phyloP scores from a whole-genome alignment of 2,888 invertebrate species.

The Leptinotarsa tumamoca region DNA sequence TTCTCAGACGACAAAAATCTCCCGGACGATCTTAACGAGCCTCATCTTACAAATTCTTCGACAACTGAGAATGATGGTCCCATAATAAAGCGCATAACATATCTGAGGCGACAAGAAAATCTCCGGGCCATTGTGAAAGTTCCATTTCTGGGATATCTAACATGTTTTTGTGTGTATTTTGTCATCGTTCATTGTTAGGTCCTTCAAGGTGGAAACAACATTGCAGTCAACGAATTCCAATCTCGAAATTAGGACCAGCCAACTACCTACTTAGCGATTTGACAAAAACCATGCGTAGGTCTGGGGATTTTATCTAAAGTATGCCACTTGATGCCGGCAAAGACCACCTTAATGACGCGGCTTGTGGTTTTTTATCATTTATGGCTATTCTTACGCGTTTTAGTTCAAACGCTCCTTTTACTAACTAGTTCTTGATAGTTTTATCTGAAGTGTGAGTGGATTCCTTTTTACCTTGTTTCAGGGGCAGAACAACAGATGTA shows the following conservation, averaged over 20 bases:
- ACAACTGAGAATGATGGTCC: conserved; percentile 3
- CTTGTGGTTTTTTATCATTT: conserved; percentile 42
- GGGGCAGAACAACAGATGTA: background rate
- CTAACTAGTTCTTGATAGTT: conserved; percentile 11
- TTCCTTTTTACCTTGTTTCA: conserved; percentile 11
- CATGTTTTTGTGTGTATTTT: conserved; percentile 18
- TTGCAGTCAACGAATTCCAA: conserved; percentile 5
- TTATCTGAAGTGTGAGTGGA: conserved; percentile 19
- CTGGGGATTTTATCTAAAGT: conserved; percentile 57
- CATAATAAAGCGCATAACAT: conserved; percentile 10
- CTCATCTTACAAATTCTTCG: conserved; percentile 17
- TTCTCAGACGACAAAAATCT: conserved; percentile 20
- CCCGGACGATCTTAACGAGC: background rate
- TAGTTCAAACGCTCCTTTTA: conserved; percentile 19
- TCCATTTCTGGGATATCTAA: conserved; percentile 14
- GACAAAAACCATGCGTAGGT: conserved; percentile 59
- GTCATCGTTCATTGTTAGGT: conserved; percentile 7
- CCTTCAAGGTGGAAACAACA: conserved; percentile 19
- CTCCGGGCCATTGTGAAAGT: conserved; percentile 16
- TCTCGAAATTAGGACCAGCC: conserved; percentile 12
- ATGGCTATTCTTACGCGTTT: conserved; percentile 32
- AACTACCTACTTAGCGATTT: conserved; percentile 57
- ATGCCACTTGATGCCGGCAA: conserved; percentile 52
- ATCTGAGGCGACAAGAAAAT: conserved; percentile 19
- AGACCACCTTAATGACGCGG: conserved; percentile 54